Evolutionary conservation across 2,797 vertebrate genomes (phyloP), one percentile per base, ranked within the genome.

Genomic region (Syncerus caffer): DNA sequence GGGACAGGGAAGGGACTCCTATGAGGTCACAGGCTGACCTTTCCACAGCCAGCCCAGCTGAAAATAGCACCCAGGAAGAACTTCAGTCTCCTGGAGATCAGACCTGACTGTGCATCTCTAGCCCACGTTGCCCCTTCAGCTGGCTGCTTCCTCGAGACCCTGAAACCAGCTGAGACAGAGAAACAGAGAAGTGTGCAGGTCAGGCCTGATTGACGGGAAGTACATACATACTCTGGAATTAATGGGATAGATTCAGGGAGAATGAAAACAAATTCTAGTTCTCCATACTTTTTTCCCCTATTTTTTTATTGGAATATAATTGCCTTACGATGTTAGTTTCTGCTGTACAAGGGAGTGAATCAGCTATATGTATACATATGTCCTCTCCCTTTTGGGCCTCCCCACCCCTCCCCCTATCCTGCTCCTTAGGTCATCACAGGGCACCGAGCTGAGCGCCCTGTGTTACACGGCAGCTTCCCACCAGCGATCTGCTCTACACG

Each of bases 11-110:
- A 60, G 84, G 34, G 38, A 47, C 89, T 88, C 15, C 0, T 16
- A 57, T 7, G 29, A 96, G 47, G 57, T 79, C 51, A 76, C n/a
- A 42, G 12, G 86, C 42, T 85, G 84, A 89, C 84, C 84, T 94
- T 92, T 85, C 53, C 38, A 67, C 58, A 80, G 29, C 8, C 1
- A 8, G 58, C 25, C 31, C 23, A 5, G 62, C 86, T 93, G 42
- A 21, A 93, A 79, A 85, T 23, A 83, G 47, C 89, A 23, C 85
- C 67, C 8, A 17, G 9, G 57, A n/a, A 31, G 9, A 57, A n/a
- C 21, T 58, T 62, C 71, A 42, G 0, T 45, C 79, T 84, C 53
- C 2, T 23, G 42, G 42, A 82, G 21, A 38, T n/a, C 82, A 58
- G 85, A 47, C 58, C 47, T 50, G 67, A 27, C 31, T 60, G n/a